Evolutionary conservation across 2,888 invertebrate species (phyloP).

Genomic region (Bombyx huttoni): DNA sequence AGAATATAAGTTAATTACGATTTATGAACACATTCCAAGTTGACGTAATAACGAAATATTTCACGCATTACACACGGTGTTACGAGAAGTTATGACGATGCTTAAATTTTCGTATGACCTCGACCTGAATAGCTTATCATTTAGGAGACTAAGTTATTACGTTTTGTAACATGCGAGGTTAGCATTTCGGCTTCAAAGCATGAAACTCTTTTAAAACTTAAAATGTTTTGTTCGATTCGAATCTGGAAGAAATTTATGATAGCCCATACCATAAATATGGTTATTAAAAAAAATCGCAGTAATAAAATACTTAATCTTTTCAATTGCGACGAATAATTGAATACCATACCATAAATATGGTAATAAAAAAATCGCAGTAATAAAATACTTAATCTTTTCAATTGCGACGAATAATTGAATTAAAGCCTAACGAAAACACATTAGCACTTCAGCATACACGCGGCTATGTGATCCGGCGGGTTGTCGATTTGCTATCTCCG

Average conservation of each 20-base stretch:
- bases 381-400: no score
- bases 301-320: no score
- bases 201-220: background rate
- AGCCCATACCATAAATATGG: no score
- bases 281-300: no score
- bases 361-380: no score
- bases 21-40: background rate
- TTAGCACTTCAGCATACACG: slow-evolving; percentile 33
- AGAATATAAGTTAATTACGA: background rate
- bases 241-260: background rate
- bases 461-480: slow-evolving; percentile 34
- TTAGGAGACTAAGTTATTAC: background rate
- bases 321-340: no score
- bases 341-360: no score
- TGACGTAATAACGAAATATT: background rate
- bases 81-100: background rate
- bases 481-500: slow-evolving; percentile 52
- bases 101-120: background rate
- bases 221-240: background rate
- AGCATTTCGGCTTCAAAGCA: background rate
- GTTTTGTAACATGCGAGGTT: background rate
- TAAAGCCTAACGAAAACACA: slow-evolving; percentile 18
- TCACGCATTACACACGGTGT: background rate
- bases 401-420: background rate
- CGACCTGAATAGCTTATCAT: background rate